Evolutionary conservation across 2,888 invertebrate genomes (phyloP).

Genomic region (Cosmia pyralina): DNA sequence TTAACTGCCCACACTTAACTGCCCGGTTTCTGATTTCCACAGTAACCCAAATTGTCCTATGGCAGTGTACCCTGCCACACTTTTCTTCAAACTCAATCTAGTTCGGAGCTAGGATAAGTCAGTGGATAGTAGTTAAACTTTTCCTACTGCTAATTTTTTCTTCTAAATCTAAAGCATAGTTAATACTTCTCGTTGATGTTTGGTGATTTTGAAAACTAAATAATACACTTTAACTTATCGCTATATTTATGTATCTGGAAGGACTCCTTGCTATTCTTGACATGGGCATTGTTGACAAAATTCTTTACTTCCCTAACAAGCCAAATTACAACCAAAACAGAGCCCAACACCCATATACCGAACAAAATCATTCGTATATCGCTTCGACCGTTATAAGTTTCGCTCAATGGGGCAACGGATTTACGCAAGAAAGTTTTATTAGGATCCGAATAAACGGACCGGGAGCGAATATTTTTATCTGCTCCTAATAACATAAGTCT

Average conservation of each 20-base stretch:
- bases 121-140: neutral
- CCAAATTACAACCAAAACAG: neutral
- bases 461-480: constrained; percentile 62
- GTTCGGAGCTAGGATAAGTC: neutral
- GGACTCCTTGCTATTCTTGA: neutral
- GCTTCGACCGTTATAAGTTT: constrained; percentile 43
- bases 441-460: constrained; percentile 68
- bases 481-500: constrained; percentile 36
- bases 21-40: neutral
- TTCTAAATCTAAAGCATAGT: too few relatives aligned
- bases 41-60: neutral
- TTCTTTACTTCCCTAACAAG: neutral
- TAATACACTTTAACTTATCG: neutral
- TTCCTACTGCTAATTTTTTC: neutral
- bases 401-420: constrained; percentile 73
- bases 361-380: constrained; percentile 55
- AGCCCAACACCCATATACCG: neutral
- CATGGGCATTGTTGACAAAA: neutral
- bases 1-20: too few relatives aligned
- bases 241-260: neutral
- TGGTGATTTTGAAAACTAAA: neutral
- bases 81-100: neutral
- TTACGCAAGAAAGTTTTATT: constrained; percentile 75
- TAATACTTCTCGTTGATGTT: too few relatives aligned
- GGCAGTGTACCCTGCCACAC: neutral